phyloP scores from a whole-genome alignment of 2,113 vertebrate genomes.

The Rutilus rutilus region DNA sequence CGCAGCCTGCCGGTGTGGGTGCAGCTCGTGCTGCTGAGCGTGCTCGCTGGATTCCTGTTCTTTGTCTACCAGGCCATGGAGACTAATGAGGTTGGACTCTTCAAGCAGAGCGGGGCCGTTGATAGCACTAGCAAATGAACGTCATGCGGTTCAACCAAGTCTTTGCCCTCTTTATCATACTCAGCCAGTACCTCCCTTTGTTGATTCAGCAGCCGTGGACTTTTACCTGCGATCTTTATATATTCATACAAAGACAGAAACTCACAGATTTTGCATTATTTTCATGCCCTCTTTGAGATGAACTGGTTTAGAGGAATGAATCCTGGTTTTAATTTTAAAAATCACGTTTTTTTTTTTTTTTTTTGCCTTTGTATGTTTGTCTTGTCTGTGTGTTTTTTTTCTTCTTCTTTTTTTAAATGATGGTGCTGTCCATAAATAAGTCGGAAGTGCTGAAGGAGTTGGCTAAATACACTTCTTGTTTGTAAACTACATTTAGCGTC shows the following conservation, averaged over 20 bases:
- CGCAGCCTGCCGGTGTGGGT: constrained; percentile 83
- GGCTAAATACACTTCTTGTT: neutral
- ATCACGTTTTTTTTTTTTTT: neutral
- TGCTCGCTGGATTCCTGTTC: constrained; percentile 82
- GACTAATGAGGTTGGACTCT: constrained; percentile 85
- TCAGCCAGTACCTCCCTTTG: neutral
- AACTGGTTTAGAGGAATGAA: constrained; percentile 13
- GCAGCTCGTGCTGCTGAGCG: constrained; percentile 84
- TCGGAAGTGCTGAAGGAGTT: neutral
- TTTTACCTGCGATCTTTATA: neutral
- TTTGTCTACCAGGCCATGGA: constrained; percentile 96
- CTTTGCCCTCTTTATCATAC: neutral
- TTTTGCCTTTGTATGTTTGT: neutral
- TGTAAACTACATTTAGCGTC: constrained; percentile 6
- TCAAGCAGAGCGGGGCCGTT: constrained; percentile 41
- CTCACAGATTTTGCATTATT: neutral
- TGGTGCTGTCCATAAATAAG: neutral
- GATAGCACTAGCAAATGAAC: constrained; percentile 53
- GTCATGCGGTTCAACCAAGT: neutral
- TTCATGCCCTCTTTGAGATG: neutral
- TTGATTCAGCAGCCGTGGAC: constrained; percentile 10
- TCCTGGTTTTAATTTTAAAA: neutral
- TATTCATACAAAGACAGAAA: neutral
- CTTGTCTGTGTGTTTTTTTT: neutral
- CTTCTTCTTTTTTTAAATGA: neutral